Evolutionary conservation across 2,888 invertebrate species (phyloP).

Genomic region (Panopea generosa): DNA sequence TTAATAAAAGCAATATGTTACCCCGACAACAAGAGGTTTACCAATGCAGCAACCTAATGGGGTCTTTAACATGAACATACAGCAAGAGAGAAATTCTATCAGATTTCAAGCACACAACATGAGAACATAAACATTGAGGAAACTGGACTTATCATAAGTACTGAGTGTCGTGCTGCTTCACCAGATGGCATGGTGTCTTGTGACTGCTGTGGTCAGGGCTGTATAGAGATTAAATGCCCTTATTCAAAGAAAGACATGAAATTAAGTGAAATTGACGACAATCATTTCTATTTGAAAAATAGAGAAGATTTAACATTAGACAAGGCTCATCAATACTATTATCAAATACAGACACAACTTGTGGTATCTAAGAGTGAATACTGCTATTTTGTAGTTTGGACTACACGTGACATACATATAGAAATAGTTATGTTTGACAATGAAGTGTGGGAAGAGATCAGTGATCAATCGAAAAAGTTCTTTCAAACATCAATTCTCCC

Average conservation of each 20-base stretch:
- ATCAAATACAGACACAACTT: slow-evolving; percentile 34
- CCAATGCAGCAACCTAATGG: slow-evolving; percentile 10
- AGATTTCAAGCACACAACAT: not conserved
- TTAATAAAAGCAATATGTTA: slow-evolving; percentile 16
- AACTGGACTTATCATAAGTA: slow-evolving; percentile 5
- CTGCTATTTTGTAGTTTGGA: slow-evolving; percentile 33
- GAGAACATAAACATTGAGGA: slow-evolving; percentile 4
- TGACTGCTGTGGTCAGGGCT: slow-evolving; percentile 17
- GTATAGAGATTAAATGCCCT: slow-evolving; percentile 28
- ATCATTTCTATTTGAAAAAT: not conserved
- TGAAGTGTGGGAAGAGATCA: slow-evolving; percentile 14
- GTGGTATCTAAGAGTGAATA: slow-evolving; percentile 18
- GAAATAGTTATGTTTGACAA: slow-evolving; percentile 33
- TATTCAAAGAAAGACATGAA: not conserved
- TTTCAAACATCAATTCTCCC: slow-evolving; percentile 30
- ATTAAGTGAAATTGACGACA: not conserved
- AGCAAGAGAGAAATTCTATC: not conserved
- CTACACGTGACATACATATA: slow-evolving; percentile 13
- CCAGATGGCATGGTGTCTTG: slow-evolving; percentile 26
- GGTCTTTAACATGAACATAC: slow-evolving; percentile 15
- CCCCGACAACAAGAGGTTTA: not conserved
- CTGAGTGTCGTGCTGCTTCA: slow-evolving; percentile 13
- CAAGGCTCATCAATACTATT: slow-evolving; percentile 15
- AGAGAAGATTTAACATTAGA: not conserved
- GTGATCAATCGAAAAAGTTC: slow-evolving; percentile 7